phyloP scores from a whole-genome alignment of 2,113 vertebrate genomes.

The Marcusenius ussheri region DNA sequence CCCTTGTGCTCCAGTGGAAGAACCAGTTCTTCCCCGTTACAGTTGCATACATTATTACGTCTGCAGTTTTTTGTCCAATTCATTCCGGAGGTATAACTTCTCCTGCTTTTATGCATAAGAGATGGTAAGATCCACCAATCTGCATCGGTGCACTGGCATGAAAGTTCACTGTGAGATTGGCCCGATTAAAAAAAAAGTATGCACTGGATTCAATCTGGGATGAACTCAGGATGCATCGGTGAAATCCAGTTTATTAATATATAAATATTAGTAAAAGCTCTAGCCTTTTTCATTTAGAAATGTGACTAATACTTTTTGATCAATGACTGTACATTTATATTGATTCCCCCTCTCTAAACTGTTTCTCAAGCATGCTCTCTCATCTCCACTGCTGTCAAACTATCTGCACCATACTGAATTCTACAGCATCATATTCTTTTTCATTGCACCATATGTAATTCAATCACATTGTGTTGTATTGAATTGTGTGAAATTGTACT shows the following conservation, averaged over 20 bases:
- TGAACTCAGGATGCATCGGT: background rate
- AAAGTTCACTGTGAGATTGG: background rate
- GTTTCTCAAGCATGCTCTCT: background rate
- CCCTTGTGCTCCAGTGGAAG: background rate
- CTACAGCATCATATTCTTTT: background rate
- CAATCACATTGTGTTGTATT: background rate
- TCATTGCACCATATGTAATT: background rate
- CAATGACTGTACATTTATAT: background rate
- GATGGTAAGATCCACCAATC: background rate
- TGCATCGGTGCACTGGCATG: background rate
- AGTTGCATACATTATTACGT: background rate
- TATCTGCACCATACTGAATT: background rate
- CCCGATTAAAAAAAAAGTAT: background rate
- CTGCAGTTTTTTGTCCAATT: background rate
- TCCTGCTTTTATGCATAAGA: background rate
- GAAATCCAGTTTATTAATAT: background rate
- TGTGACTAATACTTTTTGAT: background rate
- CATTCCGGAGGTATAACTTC: background rate
- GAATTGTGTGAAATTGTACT: background rate
- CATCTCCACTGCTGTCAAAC: background rate
- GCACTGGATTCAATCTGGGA: background rate
- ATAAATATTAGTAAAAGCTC: background rate
- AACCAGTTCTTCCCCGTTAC: background rate
- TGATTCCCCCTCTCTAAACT: background rate
- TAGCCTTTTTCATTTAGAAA: background rate